Evolutionary conservation across 2,797 vertebrate species (phyloP).

Genomic region (Podarcis siculus): DNA sequence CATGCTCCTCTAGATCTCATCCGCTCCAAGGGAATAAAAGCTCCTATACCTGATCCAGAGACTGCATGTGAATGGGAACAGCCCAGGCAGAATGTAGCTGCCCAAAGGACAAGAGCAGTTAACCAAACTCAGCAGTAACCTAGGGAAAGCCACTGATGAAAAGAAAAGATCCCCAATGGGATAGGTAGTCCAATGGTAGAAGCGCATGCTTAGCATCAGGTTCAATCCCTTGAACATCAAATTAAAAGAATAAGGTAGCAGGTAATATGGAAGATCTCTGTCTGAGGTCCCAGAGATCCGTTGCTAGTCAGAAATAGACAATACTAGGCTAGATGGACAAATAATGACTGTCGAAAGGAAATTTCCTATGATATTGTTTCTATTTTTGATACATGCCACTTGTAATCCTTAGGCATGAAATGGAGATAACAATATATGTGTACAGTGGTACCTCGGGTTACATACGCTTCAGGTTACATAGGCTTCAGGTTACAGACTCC

Average conservation of each 20-base stretch:
- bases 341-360: neutral
- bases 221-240: neutral
- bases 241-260: neutral
- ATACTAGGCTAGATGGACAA: neutral
- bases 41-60: neutral
- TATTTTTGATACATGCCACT: neutral
- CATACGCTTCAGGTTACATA: too few relatives aligned
- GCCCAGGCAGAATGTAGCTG: neutral
- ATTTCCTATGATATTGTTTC: neutral
- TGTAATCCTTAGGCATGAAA: neutral
- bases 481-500: too few relatives aligned
- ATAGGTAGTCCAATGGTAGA: too few relatives aligned
- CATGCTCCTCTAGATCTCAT: neutral
- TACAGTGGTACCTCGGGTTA: too few relatives aligned
- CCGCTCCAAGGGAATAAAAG: neutral
- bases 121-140: neutral
- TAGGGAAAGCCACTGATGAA: neutral
- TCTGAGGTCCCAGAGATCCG: neutral
- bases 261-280: neutral
- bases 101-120: neutral
- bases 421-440: neutral
- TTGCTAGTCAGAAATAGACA: neutral
- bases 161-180: neutral
- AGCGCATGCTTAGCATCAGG: neutral
- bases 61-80: neutral